phyloP scores from a whole-genome alignment of 2,113 vertebrate species.

The Channa maculata region DNA sequence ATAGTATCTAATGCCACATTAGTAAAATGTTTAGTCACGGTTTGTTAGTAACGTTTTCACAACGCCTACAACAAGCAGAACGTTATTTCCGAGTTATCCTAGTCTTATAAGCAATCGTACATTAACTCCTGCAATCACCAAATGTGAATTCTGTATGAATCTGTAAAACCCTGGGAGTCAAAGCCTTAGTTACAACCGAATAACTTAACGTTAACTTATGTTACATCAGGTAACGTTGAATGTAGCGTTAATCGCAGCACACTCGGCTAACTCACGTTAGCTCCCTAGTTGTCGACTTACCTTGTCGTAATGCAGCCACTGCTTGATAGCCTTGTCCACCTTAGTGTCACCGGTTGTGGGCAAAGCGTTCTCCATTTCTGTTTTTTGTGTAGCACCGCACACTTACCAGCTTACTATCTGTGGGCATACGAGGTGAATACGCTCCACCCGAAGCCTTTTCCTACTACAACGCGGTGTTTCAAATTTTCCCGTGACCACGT shows the following conservation, averaged over 20 bases:
- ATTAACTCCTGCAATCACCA: too few relatives aligned
- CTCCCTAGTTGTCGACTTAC: slow-evolving; percentile 73
- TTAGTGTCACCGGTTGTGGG: slow-evolving; percentile 56
- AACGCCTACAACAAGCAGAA: too few relatives aligned
- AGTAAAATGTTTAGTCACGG: too few relatives aligned
- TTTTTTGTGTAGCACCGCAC: background rate
- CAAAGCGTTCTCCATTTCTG: slow-evolving; percentile 62
- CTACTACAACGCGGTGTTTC: background rate
- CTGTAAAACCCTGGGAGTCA: too few relatives aligned
- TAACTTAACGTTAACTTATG: too few relatives aligned
- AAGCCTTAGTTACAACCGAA: background rate
- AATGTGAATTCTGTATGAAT: too few relatives aligned
- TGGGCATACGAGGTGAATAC: background rate
- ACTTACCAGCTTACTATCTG: too few relatives aligned
- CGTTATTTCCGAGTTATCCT: too few relatives aligned
- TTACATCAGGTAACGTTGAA: background rate
- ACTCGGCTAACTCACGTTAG: slow-evolving; percentile 23
- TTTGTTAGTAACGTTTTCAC: too few relatives aligned
- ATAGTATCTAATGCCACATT: too few relatives aligned
- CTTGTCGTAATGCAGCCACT: slow-evolving; percentile 90
- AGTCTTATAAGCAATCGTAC: too few relatives aligned
- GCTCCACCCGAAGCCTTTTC: background rate
- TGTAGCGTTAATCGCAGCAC: background rate
- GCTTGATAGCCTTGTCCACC: slow-evolving; percentile 79
- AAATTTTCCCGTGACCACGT: too few relatives aligned